Evolutionary conservation across 2,113 vertebrate genomes (phyloP).

Genomic region (Heloderma charlesbogerti): DNA sequence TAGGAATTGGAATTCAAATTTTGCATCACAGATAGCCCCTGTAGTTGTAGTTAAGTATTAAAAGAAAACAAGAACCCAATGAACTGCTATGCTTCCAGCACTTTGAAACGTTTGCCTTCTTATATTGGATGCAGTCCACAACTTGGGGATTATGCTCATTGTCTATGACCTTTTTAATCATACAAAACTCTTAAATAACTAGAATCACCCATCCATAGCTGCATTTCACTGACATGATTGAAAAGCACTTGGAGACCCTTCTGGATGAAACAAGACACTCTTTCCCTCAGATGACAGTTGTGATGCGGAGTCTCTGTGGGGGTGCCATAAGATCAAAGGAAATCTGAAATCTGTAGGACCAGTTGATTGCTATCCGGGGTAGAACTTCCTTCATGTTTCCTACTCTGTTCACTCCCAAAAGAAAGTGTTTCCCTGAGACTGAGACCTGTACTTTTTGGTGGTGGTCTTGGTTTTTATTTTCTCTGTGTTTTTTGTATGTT

Average conservation of each 20-base stretch:
- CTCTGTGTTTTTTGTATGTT: background rate
- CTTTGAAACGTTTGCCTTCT: slow-evolving; percentile 26
- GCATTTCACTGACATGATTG: slow-evolving; percentile 30
- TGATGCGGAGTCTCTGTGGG: slow-evolving; percentile 51
- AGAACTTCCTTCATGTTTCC: background rate
- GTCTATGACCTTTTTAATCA: background rate
- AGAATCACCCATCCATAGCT: background rate
- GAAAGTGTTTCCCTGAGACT: background rate
- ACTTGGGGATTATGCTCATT: slow-evolving; percentile 26
- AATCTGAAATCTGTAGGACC: slow-evolving; percentile 3
- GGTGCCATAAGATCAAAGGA: slow-evolving; percentile 14
- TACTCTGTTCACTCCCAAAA: background rate
- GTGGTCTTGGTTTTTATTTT: too few species aligned
- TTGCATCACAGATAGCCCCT: background rate
- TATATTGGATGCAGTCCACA: slow-evolving; percentile 27
- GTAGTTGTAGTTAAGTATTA: background rate
- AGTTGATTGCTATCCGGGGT: background rate
- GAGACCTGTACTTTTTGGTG: background rate
- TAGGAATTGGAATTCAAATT: background rate
- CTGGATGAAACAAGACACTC: slow-evolving; percentile 42
- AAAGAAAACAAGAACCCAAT: slow-evolving; percentile 15
- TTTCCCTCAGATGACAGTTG: slow-evolving; percentile 27
- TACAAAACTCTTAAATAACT: background rate
- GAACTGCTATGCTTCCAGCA: slow-evolving; percentile 39
- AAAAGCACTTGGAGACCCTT: slow-evolving; percentile 78